Percentiles rank a stretch among this genome's conserved stretches.
Conservation (phyloP, 2,888 invertebrate genomes). For the Acrobasis repandana region DNA sequence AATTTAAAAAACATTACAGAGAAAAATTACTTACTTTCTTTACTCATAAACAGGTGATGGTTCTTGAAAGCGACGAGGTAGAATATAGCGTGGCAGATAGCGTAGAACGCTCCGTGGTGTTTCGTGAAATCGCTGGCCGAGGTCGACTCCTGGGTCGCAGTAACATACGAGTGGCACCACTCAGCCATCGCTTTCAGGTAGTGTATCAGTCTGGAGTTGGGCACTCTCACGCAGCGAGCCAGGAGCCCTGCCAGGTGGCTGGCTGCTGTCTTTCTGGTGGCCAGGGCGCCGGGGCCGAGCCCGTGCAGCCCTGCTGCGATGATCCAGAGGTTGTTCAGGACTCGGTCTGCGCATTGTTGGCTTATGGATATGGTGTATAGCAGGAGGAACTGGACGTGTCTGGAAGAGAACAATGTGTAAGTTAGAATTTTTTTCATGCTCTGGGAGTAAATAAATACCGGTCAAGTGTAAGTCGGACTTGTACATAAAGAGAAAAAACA, state of each 20-base stretch:
- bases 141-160: constrained; percentile 82
- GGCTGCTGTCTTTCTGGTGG: constrained; percentile 67
- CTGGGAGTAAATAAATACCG: too few species aligned
- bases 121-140: constrained; percentile 66
- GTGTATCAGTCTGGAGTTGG: constrained; percentile 62
- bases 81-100: constrained; percentile 95
- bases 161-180: constrained; percentile 94
- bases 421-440: too few species aligned
- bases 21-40: constrained; percentile 90
- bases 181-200: constrained; percentile 86
- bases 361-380: constrained; percentile 75
- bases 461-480: too few species aligned
- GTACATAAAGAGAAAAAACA: too few species aligned
- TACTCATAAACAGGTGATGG: constrained; percentile 89
- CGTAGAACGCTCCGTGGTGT: constrained; percentile 94
- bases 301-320: constrained; percentile 68
- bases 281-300: constrained; percentile 60
- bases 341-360: constrained; percentile 69
- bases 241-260: constrained; percentile 71
- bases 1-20: too few species aligned
- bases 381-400: constrained; percentile 76
- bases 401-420: constrained; percentile 46
- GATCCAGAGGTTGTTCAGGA: constrained; percentile 65
- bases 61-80: constrained; percentile 96
- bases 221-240: constrained; percentile 68